Percentiles rank a stretch among this genome's conserved stretches.
These are phyloP conservation scores for Elysia crispata DNA, from an alignment of 2,888 invertebrate genomes.

Conservation along the genomic window DNA sequence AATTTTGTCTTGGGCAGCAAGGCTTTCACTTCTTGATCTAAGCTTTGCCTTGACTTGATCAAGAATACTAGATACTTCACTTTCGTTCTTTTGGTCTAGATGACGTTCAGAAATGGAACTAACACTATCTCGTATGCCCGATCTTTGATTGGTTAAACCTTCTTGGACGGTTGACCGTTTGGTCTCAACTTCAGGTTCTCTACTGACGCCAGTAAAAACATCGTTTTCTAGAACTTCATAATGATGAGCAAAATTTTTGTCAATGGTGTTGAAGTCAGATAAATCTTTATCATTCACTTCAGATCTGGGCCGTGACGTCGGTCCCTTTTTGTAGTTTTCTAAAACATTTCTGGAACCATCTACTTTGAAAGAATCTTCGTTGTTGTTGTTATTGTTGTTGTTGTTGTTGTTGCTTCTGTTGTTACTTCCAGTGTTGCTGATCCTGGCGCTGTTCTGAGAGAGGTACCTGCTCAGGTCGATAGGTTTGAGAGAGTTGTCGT, in stretches of 20 bases:
- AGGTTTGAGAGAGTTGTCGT: neutral
- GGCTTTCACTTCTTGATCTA: conserved; percentile 38
- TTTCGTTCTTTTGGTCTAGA: neutral
- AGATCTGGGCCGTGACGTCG: too few relatives aligned
- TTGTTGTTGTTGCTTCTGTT: neutral
- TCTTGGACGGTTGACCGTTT: neutral
- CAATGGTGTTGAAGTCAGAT: too few relatives aligned
- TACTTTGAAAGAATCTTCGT: too few relatives aligned
- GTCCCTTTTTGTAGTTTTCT: too few relatives aligned
- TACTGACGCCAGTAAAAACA: too few relatives aligned
- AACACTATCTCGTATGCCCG: too few relatives aligned
- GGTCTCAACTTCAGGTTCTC: neutral
- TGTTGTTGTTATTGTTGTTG: neutral
- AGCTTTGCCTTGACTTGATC: conserved; percentile 50
- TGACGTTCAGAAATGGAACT: too few relatives aligned
- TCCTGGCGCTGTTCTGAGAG: neutral
- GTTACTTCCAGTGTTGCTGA: neutral
- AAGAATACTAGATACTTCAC: conserved; percentile 40
- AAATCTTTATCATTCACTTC: too few relatives aligned
- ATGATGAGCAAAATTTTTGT: neutral
- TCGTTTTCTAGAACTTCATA: too few relatives aligned
- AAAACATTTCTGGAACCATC: too few relatives aligned
- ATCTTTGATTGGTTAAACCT: too few relatives aligned
- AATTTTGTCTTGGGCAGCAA: conserved; percentile 29
- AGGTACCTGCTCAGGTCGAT: too few relatives aligned